A percentile compares a stretch with the other conserved stretches of the same genome.
phyloP scores from a whole-genome alignment of 2,797 vertebrate genomes.

The Pipistrellus kuhlii region DNA sequence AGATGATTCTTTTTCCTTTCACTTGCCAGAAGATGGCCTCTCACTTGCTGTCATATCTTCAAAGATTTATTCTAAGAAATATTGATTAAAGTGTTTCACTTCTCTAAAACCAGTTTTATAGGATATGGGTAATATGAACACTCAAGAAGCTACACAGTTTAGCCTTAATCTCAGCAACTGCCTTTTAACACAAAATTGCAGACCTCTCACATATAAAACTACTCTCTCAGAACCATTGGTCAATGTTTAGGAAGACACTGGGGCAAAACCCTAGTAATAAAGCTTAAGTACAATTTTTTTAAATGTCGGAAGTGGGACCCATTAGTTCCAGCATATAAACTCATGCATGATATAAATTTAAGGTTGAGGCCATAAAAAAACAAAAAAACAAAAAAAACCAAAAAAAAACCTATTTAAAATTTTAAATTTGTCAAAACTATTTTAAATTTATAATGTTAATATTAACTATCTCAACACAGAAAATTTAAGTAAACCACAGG shows the following conservation, averaged over 20 bases:
- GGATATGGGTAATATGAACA: not conserved
- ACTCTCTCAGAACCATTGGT: not conserved
- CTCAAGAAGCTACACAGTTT: not conserved
- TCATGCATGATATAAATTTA: not conserved
- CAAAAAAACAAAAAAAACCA: not conserved
- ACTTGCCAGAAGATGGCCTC: constrained; percentile 9
- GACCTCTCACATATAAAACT: not conserved
- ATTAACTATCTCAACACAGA: constrained; percentile 17
- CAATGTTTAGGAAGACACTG: not conserved
- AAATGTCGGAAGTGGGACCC: not conserved
- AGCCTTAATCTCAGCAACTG: not conserved
- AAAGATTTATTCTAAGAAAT: constrained; percentile 42
- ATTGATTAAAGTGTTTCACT: constrained; percentile 40
- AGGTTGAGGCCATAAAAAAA: constrained; percentile 1
- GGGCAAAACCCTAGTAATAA: not conserved
- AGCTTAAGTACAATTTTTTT: constrained; percentile 22
- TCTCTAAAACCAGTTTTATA: not conserved
- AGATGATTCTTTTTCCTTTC: not conserved
- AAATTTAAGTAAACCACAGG: constrained; percentile 53
- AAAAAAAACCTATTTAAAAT: too few relatives aligned
- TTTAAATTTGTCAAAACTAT: constrained; percentile 17
- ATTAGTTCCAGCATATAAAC: constrained; percentile 33
- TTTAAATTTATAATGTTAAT: constrained; percentile 40
- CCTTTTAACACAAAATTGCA: not conserved
- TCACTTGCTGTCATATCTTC: not conserved